Evolutionary conservation across 2,888 invertebrate species (phyloP).

Genomic region (Eugnorisma glareosa): DNA sequence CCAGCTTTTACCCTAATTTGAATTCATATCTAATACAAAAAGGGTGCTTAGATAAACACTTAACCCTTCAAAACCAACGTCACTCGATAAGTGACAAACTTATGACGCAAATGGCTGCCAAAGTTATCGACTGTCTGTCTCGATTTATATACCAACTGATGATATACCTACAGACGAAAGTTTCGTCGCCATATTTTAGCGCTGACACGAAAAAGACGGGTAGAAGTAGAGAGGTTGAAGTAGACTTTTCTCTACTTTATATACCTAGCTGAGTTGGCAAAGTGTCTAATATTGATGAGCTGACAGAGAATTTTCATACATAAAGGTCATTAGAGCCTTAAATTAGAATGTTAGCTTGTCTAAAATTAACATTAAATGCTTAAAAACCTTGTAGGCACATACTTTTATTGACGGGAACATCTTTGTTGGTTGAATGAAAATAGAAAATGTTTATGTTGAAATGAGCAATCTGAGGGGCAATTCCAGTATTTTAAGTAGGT

Average conservation of each 20-base stretch:
- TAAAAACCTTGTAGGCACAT: not conserved
- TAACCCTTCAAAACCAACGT: constrained; percentile 30
- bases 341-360: constrained; percentile 25
- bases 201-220: constrained; percentile 17
- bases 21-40: constrained; percentile 36
- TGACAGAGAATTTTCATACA: not conserved
- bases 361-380: constrained; percentile 20
- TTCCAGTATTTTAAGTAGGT: not conserved
- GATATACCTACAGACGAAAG: constrained; percentile 25
- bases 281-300: constrained; percentile 7
- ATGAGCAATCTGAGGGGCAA: not conserved
- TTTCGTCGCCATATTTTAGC: constrained; percentile 21
- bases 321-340: not conserved
- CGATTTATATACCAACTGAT: constrained; percentile 36
- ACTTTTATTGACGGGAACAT: not conserved
- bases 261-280: not conserved
- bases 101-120: constrained; percentile 47
- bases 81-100: constrained; percentile 42
- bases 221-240: not conserved
- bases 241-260: not conserved
- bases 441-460: not conserved
- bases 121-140: constrained; percentile 41
- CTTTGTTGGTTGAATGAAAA: not conserved
- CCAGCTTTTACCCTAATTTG: constrained; percentile 24
- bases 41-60: constrained; percentile 47